Evolutionary conservation across 2,113 vertebrate genomes (phyloP), one percentile per base, ranked within the genome.

Genomic region (Dermatemys mawii): DNA sequence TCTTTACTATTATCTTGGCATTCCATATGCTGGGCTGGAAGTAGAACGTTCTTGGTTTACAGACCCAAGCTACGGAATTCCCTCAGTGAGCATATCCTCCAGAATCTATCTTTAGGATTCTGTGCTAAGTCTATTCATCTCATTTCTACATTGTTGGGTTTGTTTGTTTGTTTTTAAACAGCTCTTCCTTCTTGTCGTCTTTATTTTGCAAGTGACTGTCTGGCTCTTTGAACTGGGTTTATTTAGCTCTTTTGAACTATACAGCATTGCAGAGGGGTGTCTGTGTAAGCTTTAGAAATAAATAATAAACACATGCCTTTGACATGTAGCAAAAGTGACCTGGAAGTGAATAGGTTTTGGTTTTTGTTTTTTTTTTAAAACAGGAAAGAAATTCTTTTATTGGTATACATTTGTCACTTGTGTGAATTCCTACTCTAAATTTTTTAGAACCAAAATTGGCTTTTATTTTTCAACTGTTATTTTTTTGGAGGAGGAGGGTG

Each of bases 321-420:
- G 4, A 16, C 0, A 1, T 6, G n/a, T 49, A 29, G n/a, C n/a
- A 11, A 57, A 81, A 75, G 48, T 16, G 11, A 2, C 16, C 12
- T 32, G 55, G 26, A 73, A 27, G 46, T 17, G 26, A 24, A 63
- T 89, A 51, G n/a, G n/a, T n/a, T n/a, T n/a, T n/a, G n/a, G n/a
- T n/a, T n/a, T n/a, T n/a, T n/a, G n/a, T n/a, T n/a, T n/a, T n/a
- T n/a, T n/a, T n/a, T n/a, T n/a, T n/a, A n/a, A n/a, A n/a, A n/a
- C n/a, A n/a, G n/a, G n/a, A n/a, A n/a, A 35, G 2, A 55, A 35
- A 0, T 75, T 55, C 2, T 53, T 67, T 60, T 13, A 32, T 78
- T n/a, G 1, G 0, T 2, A 0, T 26, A 2, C 60, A 48, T 81
- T 55, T n/a, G n/a, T n/a, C 27, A 0, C 0, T 26, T 54, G 57